Base-by-base conservation (phyloP, 2,888 invertebrate genomes). In the Brachyopa scutellaris region DNA sequence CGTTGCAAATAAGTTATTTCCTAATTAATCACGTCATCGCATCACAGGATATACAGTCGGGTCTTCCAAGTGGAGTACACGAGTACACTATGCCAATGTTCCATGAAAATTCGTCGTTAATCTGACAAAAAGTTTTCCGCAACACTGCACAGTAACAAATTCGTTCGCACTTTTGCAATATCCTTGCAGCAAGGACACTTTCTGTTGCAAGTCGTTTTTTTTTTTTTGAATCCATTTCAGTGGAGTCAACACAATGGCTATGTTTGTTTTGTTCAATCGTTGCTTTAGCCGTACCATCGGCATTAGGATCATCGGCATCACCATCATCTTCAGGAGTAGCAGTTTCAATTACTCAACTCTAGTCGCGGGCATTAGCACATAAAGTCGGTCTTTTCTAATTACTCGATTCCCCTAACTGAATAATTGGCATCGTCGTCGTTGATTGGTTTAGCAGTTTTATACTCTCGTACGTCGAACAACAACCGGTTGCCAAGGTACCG, bases 351-450 rank as follows among this genome's bases (percentile, higher is more conserved):
- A 53, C 38, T 47, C 62, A 62, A 57, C 49, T 51, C 57, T 59
- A 51, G 45, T 64, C 45, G 55, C n/a, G 36, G 38, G 59, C 64
- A 62, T 69, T 69, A 80, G 69, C 69, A 76, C 62, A 69, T 64
- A 57, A 67, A 67, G 57, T 62, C n/a, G 59, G 51, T 53, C 69
- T 42, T 59, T 70, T 69, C 59, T 76, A 76, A 80, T 80, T 80
- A 76, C 69, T 74, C 76, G 69, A 80, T 64, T 76, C 67, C 62
- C 53, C 64, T 64, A 80, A 80, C 62, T 76, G 76, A 80, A 74
- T 80, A 80, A 80, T 76, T 80, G 80, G 64, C 64, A 64, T 76
- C 57, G 64, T 80, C 64, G 59, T 76, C 57, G 64, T 80, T 76
- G 80, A 80, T 80, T 76, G 64, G 69, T 76, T 80, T 45, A 69